phyloP scores from a whole-genome alignment of 2,113 vertebrate species.

The Nerophis ophidion region DNA sequence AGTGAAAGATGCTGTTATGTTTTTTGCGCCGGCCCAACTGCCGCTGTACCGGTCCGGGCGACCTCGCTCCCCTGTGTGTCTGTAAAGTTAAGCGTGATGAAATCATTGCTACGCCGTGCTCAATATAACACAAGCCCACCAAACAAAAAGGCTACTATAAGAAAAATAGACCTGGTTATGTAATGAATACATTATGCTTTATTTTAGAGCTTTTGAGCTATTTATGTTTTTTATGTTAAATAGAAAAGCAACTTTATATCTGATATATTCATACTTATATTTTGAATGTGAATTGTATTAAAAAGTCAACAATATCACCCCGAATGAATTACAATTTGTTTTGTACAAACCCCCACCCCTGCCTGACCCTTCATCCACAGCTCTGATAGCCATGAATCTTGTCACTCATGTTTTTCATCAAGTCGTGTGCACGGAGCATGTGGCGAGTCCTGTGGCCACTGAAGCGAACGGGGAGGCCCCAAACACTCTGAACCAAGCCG shows the following conservation, averaged over 20 bases:
- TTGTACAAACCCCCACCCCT: background rate
- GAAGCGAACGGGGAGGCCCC: conserved; percentile 57
- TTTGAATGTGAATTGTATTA: no score
- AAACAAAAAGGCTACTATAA: conserved; percentile 6
- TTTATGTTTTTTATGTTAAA: background rate
- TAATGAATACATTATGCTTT: background rate
- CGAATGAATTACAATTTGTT: background rate
- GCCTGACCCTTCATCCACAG: conserved; percentile 64
- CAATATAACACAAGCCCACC: conserved; percentile 11
- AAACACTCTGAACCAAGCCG: conserved; percentile 31
- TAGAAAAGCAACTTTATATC: no score
- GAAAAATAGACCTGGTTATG: background rate
- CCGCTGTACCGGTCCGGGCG: conserved; percentile 43
- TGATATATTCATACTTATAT: no score
- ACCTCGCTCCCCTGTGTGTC: conserved; percentile 46
- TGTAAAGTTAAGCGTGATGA: conserved; percentile 43
- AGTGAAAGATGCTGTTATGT: conserved; percentile 60
- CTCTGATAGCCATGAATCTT: conserved; percentile 74
- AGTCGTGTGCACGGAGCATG: conserved; percentile 59
- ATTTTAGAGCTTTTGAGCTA: background rate
- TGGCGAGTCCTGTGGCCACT: conserved; percentile 52
- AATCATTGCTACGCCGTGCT: conserved; percentile 26
- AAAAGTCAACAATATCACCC: conserved; percentile 34
- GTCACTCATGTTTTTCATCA: conserved; percentile 79
- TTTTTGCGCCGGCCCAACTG: conserved; percentile 47